These are phyloP conservation scores for Macrotis lagotis DNA, from an alignment of 2,113 vertebrate species.

Conservation along the genomic window DNA sequence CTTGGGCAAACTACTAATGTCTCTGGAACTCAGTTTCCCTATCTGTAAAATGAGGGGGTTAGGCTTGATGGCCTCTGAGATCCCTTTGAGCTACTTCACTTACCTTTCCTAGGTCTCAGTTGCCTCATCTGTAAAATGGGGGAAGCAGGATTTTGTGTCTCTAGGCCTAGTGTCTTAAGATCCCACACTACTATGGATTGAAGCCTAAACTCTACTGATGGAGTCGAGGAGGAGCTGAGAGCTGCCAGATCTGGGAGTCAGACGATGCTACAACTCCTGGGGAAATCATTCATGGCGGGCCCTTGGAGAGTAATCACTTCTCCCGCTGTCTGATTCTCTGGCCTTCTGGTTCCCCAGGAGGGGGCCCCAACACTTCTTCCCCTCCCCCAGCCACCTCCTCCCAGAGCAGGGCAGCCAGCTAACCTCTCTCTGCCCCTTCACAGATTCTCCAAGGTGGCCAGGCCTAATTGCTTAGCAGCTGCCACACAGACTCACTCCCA, in stretches of 20 bases:
- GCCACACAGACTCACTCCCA: not conserved
- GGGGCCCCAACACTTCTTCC: conserved; percentile 33
- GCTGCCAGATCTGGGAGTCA: not conserved
- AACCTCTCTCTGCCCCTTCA: conserved; percentile 29
- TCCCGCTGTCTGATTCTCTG: conserved; percentile 44
- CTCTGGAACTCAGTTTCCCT: not conserved
- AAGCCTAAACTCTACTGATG: not conserved
- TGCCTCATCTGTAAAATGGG: not conserved
- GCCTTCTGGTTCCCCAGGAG: conserved; percentile 37
- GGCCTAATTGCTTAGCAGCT: conserved; percentile 41
- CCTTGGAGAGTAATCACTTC: conserved; percentile 42
- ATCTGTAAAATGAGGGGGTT: not conserved
- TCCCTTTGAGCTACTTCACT: not conserved
- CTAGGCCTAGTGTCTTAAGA: not conserved
- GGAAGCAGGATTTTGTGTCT: not conserved
- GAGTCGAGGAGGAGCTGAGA: not conserved
- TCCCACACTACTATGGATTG: not conserved
- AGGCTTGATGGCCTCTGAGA: not conserved
- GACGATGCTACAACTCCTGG: not conserved
- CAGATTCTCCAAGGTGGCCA: conserved; percentile 48
- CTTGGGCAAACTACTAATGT: not conserved
- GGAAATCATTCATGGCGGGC: conserved; percentile 23
- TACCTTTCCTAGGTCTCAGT: not conserved
- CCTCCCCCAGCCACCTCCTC: conserved; percentile 4
- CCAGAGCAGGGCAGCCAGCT: not conserved